Evolutionary conservation across 2,113 vertebrate species (phyloP), one percentile per base, ranked within the genome.

Genomic region (Phalacrocorax pelagicus): DNA sequence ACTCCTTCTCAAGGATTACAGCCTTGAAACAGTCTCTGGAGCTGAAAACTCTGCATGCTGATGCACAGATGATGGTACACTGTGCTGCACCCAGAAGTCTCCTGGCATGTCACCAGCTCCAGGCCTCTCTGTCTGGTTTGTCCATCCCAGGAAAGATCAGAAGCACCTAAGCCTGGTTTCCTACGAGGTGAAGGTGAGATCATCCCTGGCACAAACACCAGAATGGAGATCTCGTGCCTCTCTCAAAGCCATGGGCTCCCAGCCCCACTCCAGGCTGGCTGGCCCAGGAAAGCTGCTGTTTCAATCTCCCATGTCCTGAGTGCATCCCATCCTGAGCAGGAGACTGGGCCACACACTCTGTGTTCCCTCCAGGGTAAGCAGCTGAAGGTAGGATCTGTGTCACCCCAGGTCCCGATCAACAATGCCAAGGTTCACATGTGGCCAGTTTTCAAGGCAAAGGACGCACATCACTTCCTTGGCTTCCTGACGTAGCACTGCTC

Each of bases 61-160:
- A 75, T 0, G 0, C 71, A n/a, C 4, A 0, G 24, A 46, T 63
- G 59, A 36, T 42, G 51, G 83, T 0, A 0, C n/a, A 12, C 34
- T 26, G 8, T 32, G 38, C 38, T 63, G 59, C 29, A 74, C 58
- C 42, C 32, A 42, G 63, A 77, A 82, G 30, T 49, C n/a, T 86
- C 30, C 4, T 75, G 57, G 61, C 36, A 24, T 11, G 12, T 46
- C 46, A 46, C 47, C 67, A 91, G 22, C 23, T 12, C 47, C 10
- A 7, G 13, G 40, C 36, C 34, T 86, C 71, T 59, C 44, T 69
- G 34, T 30, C 42, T 9, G 13, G 21, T 55, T 67, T 44, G 19
- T 40, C 57, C 19, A 8, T 72, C 66, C 52, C 74, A 67, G 77
- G 26, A 71, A 61, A 72, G 65, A 44, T 69, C 78, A 20, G 32